These are phyloP conservation scores for human DNA, from an alignment of 2,113 vertebrate genomes.

Conservation along the genomic window GRCh38 chr2:177020001-177020500, in stretches of 20 bases:
- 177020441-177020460: constrained; percentile 17
- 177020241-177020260: neutral
- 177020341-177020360: neutral
- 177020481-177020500: neutral
- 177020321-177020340: neutral
- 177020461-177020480: constrained; percentile 10
- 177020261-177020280: neutral
- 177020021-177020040: constrained; percentile 41
- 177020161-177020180: neutral
- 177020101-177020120: neutral
- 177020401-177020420: neutral
- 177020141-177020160: constrained; percentile 30
- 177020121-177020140: constrained; percentile 2
- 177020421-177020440: constrained; percentile 24
- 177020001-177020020: neutral
- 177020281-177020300: neutral
- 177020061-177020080: constrained; percentile 13
- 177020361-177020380: neutral
- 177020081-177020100: constrained; percentile 36
- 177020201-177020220: neutral
- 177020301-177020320: constrained; percentile 26
- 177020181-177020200: neutral
- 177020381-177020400: neutral
- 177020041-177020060: constrained; percentile 26
- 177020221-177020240: neutral